A percentile compares a stretch with the other conserved stretches of the same genome.
Conservation (phyloP, 2,888 invertebrate genomes). For the Andrena bucephala region DNA sequence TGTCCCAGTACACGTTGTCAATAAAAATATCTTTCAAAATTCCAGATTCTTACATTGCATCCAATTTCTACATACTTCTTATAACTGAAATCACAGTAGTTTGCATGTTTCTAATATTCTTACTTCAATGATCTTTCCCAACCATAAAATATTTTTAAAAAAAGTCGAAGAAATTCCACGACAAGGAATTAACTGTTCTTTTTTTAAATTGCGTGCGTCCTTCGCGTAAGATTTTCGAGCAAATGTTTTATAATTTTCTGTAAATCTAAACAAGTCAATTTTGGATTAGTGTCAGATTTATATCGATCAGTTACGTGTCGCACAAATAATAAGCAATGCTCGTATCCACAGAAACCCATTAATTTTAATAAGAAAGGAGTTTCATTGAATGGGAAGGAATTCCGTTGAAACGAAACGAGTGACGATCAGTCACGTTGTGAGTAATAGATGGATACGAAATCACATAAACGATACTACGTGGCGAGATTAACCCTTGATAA, state of each 20-base stretch:
- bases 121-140: too few species aligned
- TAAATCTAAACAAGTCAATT: conserved; percentile 19
- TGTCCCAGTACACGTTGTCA: not conserved
- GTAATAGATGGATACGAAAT: conserved; percentile 2
- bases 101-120: not conserved
- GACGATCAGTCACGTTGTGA: conserved; percentile 3
- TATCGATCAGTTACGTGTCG: not conserved
- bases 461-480: conserved; percentile 1
- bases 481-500: conserved; percentile 26
- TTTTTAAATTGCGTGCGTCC: not conserved
- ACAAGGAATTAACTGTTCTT: too few species aligned
- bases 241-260: not conserved
- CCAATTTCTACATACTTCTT: not conserved
- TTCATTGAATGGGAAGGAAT: too few species aligned
- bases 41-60: not conserved
- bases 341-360: not conserved
- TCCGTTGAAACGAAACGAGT: not conserved
- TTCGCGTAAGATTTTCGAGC: not conserved
- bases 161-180: too few species aligned
- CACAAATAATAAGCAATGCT: not conserved
- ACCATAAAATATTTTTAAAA: too few species aligned
- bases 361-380: conserved; percentile 6
- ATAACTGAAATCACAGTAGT: too few species aligned
- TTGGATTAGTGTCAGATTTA: conserved; percentile 18
- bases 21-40: not conserved